Percentiles rank a stretch among this genome's conserved stretches.
Conservation (phyloP, 2,797 vertebrate genomes). For the Meriones psammophilus region DNA sequence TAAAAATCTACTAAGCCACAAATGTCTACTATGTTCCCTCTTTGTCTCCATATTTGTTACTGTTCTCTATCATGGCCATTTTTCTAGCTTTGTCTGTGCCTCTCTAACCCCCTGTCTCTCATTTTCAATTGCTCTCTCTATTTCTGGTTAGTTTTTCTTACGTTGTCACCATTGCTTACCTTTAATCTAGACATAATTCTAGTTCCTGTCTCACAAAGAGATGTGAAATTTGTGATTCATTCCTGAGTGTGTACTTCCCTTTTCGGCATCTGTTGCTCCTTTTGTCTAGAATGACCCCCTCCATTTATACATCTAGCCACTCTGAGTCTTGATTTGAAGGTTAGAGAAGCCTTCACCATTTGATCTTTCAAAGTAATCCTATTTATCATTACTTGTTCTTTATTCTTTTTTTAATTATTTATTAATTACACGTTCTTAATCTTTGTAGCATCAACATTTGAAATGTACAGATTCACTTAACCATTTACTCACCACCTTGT, state of each 20-base stretch:
- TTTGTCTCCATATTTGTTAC: neutral
- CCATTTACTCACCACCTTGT: neutral
- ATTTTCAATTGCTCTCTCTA: neutral
- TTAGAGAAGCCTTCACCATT: neutral
- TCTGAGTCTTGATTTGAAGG: neutral
- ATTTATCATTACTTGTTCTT: neutral
- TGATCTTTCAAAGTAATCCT: neutral
- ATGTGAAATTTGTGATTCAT: slow-evolving; percentile 31
- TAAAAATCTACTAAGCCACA: slow-evolving; percentile 10
- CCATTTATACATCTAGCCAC: neutral
- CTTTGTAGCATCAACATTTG: slow-evolving; percentile 27
- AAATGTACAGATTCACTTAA: neutral
- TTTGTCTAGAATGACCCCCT: neutral
- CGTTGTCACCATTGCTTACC: neutral
- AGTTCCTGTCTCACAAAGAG: slow-evolving; percentile 16
- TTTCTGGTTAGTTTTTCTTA: neutral
- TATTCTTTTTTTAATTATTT: neutral
- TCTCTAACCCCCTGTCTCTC: neutral
- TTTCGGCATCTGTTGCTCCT: neutral
- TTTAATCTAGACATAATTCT: slow-evolving; percentile 45
- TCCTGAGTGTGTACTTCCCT: neutral
- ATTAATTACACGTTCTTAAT: neutral
- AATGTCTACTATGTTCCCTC: neutral
- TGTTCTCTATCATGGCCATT: neutral
- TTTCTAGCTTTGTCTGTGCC: neutral